Conservation (phyloP, 2,888 invertebrate genomes). For the Calephelis perditalis region DNA sequence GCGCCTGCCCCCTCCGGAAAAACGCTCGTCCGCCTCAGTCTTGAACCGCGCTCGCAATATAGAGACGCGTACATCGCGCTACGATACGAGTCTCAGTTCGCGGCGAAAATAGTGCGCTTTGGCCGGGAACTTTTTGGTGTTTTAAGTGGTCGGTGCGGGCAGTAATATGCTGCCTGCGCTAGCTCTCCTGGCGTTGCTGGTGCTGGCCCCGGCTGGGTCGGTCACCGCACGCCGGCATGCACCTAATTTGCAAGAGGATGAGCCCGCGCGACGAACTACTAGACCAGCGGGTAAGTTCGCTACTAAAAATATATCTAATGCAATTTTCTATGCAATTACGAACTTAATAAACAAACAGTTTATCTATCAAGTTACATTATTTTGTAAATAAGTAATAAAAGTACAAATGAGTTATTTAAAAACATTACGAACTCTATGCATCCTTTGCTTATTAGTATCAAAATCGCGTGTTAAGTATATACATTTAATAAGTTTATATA, state of each 20-base stretch:
- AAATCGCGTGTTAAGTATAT: too few relatives aligned
- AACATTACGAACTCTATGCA: too few relatives aligned
- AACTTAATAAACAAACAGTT: too few relatives aligned
- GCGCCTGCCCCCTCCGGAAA: slow-evolving; percentile 70
- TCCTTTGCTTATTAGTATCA: too few relatives aligned
- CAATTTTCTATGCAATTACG: slow-evolving; percentile 3
- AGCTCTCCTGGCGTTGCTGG: slow-evolving; percentile 57
- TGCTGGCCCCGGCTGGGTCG: slow-evolving; percentile 52
- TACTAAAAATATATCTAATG: slow-evolving; percentile 13
- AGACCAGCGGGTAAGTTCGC: slow-evolving; percentile 82
- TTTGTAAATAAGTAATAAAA: too few relatives aligned
- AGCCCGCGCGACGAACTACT: slow-evolving; percentile 80
- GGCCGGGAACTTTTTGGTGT: slow-evolving; percentile 56
- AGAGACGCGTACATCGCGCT: slow-evolving; percentile 60
- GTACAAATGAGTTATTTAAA: too few relatives aligned
- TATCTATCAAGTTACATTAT: too few relatives aligned
- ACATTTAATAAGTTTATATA: too few relatives aligned
- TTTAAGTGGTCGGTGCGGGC: slow-evolving; percentile 43
- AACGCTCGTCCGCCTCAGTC: slow-evolving; percentile 68
- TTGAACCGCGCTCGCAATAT: slow-evolving; percentile 67
- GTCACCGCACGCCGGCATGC: slow-evolving; percentile 76
- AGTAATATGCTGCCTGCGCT: slow-evolving; percentile 61
- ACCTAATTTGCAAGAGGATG: slow-evolving; percentile 81
- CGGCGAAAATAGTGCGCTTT: slow-evolving; percentile 72
- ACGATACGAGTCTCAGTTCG: slow-evolving; percentile 50